Conservation (phyloP, 2,888 invertebrate genomes). For the Nemoura dubitans region DNA sequence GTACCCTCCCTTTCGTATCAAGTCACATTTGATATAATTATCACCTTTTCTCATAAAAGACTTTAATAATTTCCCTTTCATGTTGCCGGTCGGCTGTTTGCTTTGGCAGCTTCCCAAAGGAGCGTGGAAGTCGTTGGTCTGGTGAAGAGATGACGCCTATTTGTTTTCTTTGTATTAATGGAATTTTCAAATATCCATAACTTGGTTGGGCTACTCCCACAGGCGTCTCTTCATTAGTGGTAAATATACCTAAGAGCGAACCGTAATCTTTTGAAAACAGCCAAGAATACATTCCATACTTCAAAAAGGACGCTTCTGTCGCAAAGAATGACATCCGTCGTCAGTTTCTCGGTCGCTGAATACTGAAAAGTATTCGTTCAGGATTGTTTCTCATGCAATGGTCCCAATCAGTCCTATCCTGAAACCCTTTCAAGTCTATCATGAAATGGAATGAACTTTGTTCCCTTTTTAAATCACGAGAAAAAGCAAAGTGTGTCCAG, state of each 20-base stretch:
- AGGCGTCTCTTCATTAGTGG: background rate
- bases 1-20: background rate
- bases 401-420: no score
- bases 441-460: background rate
- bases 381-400: no score
- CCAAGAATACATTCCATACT: background rate
- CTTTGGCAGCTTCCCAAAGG: background rate
- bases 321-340: background rate
- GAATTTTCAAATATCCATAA: slow-evolving; percentile 7
- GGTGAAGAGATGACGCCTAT: background rate
- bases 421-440: background rate
- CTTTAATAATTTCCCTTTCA: background rate
- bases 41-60: background rate
- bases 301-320: background rate
- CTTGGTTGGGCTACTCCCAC: background rate
- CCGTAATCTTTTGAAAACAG: background rate
- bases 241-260: no score
- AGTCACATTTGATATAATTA: background rate
- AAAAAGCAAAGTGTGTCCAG: background rate
- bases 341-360: background rate
- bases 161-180: slow-evolving; percentile 7
- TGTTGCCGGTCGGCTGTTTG: background rate
- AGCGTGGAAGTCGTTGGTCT: background rate
- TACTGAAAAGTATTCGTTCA: no score
- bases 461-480: background rate